These are phyloP conservation scores for Leucoraja ocellata DNA, from an alignment of 2,797 vertebrate genomes.

Conservation along the genomic window DNA sequence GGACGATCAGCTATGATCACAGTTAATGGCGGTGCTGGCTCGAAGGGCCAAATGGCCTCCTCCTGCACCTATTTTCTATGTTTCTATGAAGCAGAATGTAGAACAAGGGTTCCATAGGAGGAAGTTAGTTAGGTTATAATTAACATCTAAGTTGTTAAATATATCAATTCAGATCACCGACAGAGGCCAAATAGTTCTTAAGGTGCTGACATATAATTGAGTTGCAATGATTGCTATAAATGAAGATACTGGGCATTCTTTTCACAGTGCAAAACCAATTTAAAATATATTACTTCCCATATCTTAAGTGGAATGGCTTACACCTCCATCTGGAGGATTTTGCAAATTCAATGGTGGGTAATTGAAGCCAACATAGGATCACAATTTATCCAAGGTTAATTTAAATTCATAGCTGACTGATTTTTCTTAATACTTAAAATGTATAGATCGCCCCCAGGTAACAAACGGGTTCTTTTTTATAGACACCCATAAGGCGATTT, in stretches of 20 bases:
- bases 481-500: too few relatives aligned
- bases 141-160: not conserved
- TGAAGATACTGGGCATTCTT: not conserved
- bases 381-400: not conserved
- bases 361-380: not conserved
- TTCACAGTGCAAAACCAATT: not conserved
- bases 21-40: too few relatives aligned
- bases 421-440: not conserved
- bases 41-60: too few relatives aligned
- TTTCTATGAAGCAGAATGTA: not conserved
- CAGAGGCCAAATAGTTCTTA: not conserved
- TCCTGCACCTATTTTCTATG: too few relatives aligned
- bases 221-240: not conserved
- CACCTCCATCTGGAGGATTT: not conserved
- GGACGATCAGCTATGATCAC: too few relatives aligned
- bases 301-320: not conserved
- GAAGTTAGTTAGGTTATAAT: not conserved
- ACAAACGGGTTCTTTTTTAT: too few relatives aligned
- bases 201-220: not conserved
- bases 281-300: not conserved
- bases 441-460: too few relatives aligned
- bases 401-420: not conserved
- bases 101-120: not conserved
- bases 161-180: not conserved
- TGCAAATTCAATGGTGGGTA: not conserved